phyloP scores from a whole-genome alignment of 2,113 vertebrate species.

The Pardalotus punctatus region DNA sequence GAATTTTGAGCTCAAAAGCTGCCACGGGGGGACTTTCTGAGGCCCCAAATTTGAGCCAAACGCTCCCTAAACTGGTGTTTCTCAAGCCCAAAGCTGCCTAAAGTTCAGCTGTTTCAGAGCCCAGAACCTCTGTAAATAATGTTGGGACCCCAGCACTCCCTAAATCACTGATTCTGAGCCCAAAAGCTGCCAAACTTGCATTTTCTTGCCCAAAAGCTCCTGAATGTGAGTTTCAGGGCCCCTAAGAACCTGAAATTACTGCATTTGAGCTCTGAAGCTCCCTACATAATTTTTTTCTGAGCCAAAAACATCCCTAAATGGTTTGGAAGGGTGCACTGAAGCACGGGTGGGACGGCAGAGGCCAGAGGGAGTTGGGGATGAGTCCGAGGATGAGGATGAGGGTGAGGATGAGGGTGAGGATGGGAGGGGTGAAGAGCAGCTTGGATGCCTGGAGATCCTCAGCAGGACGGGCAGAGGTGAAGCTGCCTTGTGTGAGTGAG shows the following conservation, averaged over 20 bases:
- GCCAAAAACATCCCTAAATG: neutral
- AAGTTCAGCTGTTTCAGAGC: no score
- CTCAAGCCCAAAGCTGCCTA: no score
- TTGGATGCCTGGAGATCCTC: neutral
- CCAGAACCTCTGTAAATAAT: no score
- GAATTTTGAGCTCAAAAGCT: no score
- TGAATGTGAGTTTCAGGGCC: neutral
- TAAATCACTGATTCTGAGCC: no score
- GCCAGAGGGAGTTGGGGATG: neutral
- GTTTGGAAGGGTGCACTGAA: neutral
- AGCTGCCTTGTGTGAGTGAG: neutral
- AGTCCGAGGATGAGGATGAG: no score
- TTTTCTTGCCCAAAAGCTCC: neutral
- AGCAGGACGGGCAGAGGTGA: neutral
- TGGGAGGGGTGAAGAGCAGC: neutral
- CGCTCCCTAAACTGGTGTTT: no score
- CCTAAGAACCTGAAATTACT: no score
- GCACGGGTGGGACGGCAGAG: neutral
- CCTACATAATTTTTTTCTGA: neutral
- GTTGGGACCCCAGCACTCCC: no score
- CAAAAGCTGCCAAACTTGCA: neutral
- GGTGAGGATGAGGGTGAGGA: neutral
- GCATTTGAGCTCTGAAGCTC: neutral
- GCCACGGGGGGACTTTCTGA: no score
- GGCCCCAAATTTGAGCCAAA: no score